These are phyloP conservation scores for Nycteola revayana DNA, from an alignment of 2,888 invertebrate genomes.

Conservation along the genomic window DNA sequence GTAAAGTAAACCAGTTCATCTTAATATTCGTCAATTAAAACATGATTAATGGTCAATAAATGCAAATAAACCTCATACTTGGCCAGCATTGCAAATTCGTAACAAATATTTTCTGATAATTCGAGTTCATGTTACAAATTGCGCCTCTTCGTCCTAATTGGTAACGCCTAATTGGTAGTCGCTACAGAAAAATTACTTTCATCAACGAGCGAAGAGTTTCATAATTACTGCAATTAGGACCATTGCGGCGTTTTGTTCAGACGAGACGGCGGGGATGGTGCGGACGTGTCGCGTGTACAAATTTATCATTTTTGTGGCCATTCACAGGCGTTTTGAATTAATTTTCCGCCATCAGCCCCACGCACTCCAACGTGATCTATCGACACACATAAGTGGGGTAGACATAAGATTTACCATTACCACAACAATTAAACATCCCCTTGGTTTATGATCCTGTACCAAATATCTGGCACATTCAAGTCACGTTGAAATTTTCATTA, in stretches of 20 bases:
- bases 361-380: slow-evolving; percentile 28
- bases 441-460: slow-evolving; percentile 1
- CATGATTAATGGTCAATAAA: too few relatives aligned
- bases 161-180: slow-evolving; percentile 73
- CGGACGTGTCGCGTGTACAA: slow-evolving; percentile 68
- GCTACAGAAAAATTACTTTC: slow-evolving; percentile 75
- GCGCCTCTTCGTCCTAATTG: slow-evolving; percentile 61
- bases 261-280: slow-evolving; percentile 43
- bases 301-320: slow-evolving; percentile 55
- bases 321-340: slow-evolving; percentile 40
- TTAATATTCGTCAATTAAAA: too few relatives aligned
- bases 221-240: slow-evolving; percentile 73
- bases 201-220: slow-evolving; percentile 76
- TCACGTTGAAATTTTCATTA: slow-evolving; percentile 27
- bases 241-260: slow-evolving; percentile 62
- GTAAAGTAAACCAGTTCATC: too few relatives aligned
- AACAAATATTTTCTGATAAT: slow-evolving; percentile 43
- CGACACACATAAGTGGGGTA: slow-evolving; percentile 18
- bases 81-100: too few relatives aligned
- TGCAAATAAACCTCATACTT: too few relatives aligned
- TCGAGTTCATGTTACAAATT: slow-evolving; percentile 64
- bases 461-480: slow-evolving; percentile 11
- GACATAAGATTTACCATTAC: slow-evolving; percentile 23
- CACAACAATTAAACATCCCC: slow-evolving; percentile 17
- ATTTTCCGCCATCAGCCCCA: slow-evolving; percentile 26